These are phyloP conservation scores for Pseudorectes ferrugineus DNA, from an alignment of 2,113 vertebrate species.

Conservation along the genomic window DNA sequence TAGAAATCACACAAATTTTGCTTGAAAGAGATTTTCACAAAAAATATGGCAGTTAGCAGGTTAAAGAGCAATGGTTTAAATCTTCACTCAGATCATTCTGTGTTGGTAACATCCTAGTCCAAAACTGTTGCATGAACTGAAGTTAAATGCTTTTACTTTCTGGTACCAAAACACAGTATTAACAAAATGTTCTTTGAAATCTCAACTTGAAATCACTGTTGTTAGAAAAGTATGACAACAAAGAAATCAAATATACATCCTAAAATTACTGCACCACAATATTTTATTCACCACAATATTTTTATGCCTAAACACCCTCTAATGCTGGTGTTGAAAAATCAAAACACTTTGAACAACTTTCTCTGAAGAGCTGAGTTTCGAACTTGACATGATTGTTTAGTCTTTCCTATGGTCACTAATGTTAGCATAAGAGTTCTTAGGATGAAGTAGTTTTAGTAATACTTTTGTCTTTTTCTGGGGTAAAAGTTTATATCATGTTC, in stretches of 20 bases:
- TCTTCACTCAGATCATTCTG: neutral
- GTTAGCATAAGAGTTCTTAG: neutral
- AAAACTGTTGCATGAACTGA: neutral
- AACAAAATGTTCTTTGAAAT: neutral
- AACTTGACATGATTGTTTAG: neutral
- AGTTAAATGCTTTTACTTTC: neutral
- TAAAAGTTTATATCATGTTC: neutral
- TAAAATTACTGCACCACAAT: neutral
- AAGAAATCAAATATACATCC: neutral
- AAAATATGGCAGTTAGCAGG: neutral
- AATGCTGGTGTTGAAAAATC: neutral
- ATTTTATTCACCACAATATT: neutral
- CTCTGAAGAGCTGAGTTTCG: neutral
- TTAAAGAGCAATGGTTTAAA: neutral
- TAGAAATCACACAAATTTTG: neutral
- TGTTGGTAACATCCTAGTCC: neutral
- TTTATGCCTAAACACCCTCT: neutral
- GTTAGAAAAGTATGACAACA: neutral
- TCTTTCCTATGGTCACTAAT: neutral
- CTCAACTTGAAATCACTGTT: neutral
- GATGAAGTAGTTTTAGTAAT: neutral
- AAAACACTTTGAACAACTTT: neutral
- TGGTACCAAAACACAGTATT: neutral
- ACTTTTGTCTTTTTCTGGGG: neutral
- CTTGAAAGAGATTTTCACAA: neutral